phyloP scores from a whole-genome alignment of 2,888 invertebrate species.

The Folsomia candida region DNA sequence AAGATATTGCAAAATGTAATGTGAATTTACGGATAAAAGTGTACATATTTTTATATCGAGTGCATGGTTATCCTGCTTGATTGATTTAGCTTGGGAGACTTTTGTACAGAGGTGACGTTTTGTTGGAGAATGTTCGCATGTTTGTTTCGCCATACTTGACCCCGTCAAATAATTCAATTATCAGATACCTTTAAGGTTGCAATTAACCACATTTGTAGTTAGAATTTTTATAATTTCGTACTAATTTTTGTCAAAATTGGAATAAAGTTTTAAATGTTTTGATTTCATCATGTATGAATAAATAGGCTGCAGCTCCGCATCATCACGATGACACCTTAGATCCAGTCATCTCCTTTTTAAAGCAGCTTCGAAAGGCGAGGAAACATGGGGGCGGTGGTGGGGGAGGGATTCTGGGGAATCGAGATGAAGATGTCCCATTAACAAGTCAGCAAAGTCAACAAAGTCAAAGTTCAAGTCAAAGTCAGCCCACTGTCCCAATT shows the following conservation, averaged over 20 bases:
- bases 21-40: not conserved
- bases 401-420: constrained; percentile 12
- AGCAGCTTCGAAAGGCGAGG: constrained; percentile 28
- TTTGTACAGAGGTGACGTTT: not conserved
- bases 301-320: constrained; percentile 12
- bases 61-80: too few species aligned
- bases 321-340: constrained; percentile 24
- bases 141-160: not conserved
- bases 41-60: too few species aligned
- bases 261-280: too few species aligned
- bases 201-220: not conserved
- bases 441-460: not conserved
- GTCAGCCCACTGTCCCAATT: not conserved
- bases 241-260: too few species aligned
- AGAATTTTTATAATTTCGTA: too few species aligned
- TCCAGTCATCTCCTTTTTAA: constrained; percentile 25
- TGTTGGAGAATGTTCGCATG: not conserved
- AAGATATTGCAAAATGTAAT: not conserved
- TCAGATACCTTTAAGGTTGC: not conserved
- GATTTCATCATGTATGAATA: not conserved
- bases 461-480: not conserved
- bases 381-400: constrained; percentile 26
- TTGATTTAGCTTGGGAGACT: too few species aligned
- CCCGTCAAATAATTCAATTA: not conserved
- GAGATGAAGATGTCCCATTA: constrained; percentile 13